Percentiles rank a stretch among this genome's conserved stretches.
Evolutionary conservation across 2,888 invertebrate species (phyloP).

Genomic region (Loripinus fragilis): DNA sequence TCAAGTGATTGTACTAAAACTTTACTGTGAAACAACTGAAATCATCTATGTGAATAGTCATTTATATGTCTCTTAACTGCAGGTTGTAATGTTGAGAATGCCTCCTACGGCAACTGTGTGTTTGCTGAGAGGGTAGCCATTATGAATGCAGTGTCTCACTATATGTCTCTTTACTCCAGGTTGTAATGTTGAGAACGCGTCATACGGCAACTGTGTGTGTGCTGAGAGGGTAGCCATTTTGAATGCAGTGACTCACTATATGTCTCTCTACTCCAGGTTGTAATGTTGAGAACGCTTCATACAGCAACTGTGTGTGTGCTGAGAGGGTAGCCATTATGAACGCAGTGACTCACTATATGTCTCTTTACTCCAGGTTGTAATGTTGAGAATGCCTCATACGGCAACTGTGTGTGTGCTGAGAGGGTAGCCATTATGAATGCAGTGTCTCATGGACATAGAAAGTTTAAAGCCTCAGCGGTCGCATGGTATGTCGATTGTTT

Average conservation of each 20-base stretch:
- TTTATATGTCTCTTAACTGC: neutral
- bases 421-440: conserved; percentile 93
- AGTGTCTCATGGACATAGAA: conserved; percentile 91
- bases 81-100: conserved; percentile 97
- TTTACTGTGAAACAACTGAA: no score
- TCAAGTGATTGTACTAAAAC: no score
- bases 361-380: conserved; percentile 89
- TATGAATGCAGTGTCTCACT: conserved; percentile 91
- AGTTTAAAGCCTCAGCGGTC: conserved; percentile 86
- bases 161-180: conserved; percentile 85
- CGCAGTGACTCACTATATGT: conserved; percentile 94
- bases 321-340: conserved; percentile 93
- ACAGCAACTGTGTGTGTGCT: conserved; percentile 92
- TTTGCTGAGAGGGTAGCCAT: conserved; percentile 96
- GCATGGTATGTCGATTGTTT: no score
- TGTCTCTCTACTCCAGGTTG: conserved; percentile 87
- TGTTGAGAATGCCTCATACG: conserved; percentile 94
- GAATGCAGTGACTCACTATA: conserved; percentile 92
- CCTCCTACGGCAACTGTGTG: conserved; percentile 90
- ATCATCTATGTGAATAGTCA: no score
- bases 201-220: conserved; percentile 91
- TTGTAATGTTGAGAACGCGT: conserved; percentile 96
- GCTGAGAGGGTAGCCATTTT: conserved; percentile 94
- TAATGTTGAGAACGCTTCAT: conserved; percentile 96
- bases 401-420: conserved; percentile 94